phyloP scores from a whole-genome alignment of 2,888 invertebrate species.

The Dynastes grantii region DNA sequence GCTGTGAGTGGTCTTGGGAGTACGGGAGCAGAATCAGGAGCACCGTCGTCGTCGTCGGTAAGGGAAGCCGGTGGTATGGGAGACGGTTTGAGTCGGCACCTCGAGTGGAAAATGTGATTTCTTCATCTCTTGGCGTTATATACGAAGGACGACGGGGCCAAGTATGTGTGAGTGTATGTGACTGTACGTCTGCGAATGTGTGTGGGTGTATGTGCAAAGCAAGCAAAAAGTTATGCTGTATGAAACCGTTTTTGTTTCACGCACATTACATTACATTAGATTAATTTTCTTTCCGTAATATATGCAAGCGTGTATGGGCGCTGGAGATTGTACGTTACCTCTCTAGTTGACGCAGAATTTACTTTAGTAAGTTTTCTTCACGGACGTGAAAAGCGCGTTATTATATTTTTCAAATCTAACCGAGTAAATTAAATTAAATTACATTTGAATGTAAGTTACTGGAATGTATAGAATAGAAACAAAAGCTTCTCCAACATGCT shows the following conservation, averaged over 20 bases:
- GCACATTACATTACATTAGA: slow-evolving; percentile 50
- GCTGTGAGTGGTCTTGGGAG: slow-evolving; percentile 69
- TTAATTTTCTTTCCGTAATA: slow-evolving; percentile 48
- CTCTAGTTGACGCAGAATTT: too few species aligned
- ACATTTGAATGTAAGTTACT: too few species aligned
- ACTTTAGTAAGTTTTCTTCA: too few species aligned
- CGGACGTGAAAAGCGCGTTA: too few species aligned
- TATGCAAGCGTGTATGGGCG: too few species aligned
- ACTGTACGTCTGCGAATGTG: not conserved
- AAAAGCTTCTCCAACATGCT: too few species aligned
- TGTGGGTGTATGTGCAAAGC: slow-evolving; percentile 37
- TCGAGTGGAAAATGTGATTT: slow-evolving; percentile 71
- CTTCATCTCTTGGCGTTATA: slow-evolving; percentile 65
- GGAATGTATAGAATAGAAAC: too few species aligned
- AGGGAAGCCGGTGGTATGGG: slow-evolving; percentile 45
- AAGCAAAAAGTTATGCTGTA: slow-evolving; percentile 44
- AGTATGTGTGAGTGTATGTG: not conserved
- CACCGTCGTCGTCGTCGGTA: slow-evolving; percentile 53
- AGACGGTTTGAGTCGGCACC: slow-evolving; percentile 59
- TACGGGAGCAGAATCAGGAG: slow-evolving; percentile 51
- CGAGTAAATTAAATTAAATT: too few species aligned
- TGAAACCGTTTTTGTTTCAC: slow-evolving; percentile 48
- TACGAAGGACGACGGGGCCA: slow-evolving; percentile 31
- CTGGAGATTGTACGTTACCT: too few species aligned
- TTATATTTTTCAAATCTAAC: too few species aligned